phyloP scores from a whole-genome alignment of 2,797 vertebrate species.

The Chelmon rostratus region DNA sequence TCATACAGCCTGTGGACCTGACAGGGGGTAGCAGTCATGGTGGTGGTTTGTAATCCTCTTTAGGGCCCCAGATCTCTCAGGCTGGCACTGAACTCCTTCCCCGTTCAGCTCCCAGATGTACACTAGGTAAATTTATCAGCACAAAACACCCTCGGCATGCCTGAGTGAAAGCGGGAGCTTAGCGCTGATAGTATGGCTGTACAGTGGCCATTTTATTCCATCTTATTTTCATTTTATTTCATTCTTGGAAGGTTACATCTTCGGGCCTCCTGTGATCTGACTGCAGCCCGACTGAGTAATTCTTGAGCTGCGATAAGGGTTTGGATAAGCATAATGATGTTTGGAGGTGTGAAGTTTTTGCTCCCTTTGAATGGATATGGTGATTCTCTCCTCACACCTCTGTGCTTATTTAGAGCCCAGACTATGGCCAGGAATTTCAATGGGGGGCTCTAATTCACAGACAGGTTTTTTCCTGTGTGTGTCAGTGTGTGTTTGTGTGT shows the following conservation, averaged over 20 bases:
- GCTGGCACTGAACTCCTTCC: conserved; percentile 34
- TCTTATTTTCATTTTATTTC: conserved; percentile 70
- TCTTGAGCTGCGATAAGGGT: conserved; percentile 77
- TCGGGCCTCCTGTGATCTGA: conserved; percentile 69
- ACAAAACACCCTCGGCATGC: conserved; percentile 65
- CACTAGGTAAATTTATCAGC: conserved; percentile 71
- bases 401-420: conserved; percentile 78
- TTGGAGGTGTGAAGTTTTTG: conserved; percentile 81
- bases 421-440: conserved; percentile 82
- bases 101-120: conserved; percentile 51
- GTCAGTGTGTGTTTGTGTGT: conserved; percentile 48
- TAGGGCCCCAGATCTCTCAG: conserved; percentile 46
- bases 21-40: background rate
- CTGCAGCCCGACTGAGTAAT: conserved; percentile 71
- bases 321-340: conserved; percentile 83
- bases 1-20: conserved; percentile 17
- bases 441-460: conserved; percentile 67
- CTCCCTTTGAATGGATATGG: conserved; percentile 79
- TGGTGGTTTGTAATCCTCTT: conserved; percentile 57
- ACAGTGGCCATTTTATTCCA: conserved; percentile 72
- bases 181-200: conserved; percentile 60
- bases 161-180: conserved; percentile 62
- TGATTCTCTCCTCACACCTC: conserved; percentile 76
- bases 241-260: conserved; percentile 66
- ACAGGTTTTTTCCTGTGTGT: conserved; percentile 46